These are phyloP conservation scores for Pelmatolapia mariae DNA, from an alignment of 2,113 vertebrate species.

Conservation along the genomic window DNA sequence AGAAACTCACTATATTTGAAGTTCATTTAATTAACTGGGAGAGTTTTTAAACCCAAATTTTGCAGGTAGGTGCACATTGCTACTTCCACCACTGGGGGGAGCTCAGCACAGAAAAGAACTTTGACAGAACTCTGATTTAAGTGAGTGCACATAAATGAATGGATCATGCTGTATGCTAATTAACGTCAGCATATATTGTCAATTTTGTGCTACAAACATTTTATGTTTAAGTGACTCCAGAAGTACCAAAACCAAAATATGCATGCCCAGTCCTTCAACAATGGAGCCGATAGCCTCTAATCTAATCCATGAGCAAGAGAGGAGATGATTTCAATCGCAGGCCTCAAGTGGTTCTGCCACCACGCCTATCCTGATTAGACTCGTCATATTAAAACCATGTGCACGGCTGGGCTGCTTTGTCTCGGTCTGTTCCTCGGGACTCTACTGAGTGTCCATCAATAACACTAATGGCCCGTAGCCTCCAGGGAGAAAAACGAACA, in stretches of 20 bases:
- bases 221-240: neutral
- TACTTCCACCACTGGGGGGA: constrained; percentile 49
- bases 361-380: constrained; percentile 54
- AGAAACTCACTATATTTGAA: neutral
- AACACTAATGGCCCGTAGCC: constrained; percentile 62
- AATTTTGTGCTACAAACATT: neutral
- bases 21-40: neutral
- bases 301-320: constrained; percentile 24
- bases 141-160: neutral
- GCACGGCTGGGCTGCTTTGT: constrained; percentile 12
- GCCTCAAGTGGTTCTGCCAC: constrained; percentile 25
- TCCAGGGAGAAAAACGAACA: constrained; percentile 55
- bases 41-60: neutral
- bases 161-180: neutral
- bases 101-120: neutral
- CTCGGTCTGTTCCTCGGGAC: constrained; percentile 11
- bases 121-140: neutral
- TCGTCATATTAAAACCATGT: constrained; percentile 64
- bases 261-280: neutral
- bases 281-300: neutral
- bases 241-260: neutral
- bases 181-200: neutral
- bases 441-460: constrained; percentile 61
- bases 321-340: constrained; percentile 12
- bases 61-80: neutral